A percentile compares a stretch with the other conserved stretches of the same genome.
Conservation (phyloP, 2,113 vertebrate genomes). For the Mastomys natalensis region DNA sequence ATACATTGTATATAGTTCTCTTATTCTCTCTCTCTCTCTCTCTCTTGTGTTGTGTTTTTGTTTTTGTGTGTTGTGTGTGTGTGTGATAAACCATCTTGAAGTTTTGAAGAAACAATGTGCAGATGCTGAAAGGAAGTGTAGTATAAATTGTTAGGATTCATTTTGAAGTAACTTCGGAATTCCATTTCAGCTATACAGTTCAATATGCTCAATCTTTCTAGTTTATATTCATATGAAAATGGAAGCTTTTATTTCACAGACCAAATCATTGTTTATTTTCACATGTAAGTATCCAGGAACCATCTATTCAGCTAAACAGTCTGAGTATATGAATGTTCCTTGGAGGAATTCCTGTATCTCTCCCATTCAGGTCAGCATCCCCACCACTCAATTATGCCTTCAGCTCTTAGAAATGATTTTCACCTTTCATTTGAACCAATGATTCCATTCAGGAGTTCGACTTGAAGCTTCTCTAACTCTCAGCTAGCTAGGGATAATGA, state of each 20-base stretch:
- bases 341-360: constrained; percentile 35
- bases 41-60: not conserved
- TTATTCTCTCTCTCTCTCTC: no score
- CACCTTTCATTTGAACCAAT: constrained; percentile 82
- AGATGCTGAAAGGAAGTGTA: not conserved
- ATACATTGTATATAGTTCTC: not conserved
- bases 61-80: not conserved
- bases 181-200: not conserved
- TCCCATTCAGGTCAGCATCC: constrained; percentile 47
- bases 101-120: not conserved
- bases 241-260: not conserved
- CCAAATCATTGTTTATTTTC: constrained; percentile 1
- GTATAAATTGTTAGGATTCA: constrained; percentile 28
- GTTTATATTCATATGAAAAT: not conserved
- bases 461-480: constrained; percentile 74
- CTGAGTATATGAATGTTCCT: not conserved
- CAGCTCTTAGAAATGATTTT: constrained; percentile 74
- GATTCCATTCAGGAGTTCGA: constrained; percentile 78
- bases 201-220: not conserved
- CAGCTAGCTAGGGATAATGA: constrained; percentile 52
- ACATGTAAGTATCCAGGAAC: constrained; percentile 1
- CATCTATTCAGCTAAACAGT: not conserved
- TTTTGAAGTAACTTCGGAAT: not conserved
- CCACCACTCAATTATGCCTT: constrained; percentile 66
- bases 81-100: no score